These are phyloP conservation scores for Drosophila melanosoma DNA, from an alignment of 2,888 invertebrate genomes.

Conservation along the genomic window DNA sequence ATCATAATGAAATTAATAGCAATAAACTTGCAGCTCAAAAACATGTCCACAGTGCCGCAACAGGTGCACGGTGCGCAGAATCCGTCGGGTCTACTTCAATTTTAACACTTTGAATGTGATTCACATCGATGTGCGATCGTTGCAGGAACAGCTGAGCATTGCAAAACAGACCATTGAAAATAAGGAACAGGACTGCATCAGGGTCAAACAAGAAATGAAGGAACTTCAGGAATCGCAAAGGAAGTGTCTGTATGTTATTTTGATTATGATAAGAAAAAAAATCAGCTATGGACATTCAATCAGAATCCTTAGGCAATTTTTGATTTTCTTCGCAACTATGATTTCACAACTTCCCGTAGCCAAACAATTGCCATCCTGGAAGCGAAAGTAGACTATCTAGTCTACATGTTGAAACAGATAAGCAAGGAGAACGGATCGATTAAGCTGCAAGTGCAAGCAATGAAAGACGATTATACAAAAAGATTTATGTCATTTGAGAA, in stretches of 20 bases:
- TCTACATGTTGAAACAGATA: constrained; percentile 83
- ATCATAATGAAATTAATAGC: constrained; percentile 7
- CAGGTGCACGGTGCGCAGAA: constrained; percentile 87
- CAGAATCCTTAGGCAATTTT: not conserved
- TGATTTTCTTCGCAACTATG: not conserved
- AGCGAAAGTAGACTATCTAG: constrained; percentile 73
- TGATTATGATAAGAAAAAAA: not conserved
- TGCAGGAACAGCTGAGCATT: constrained; percentile 89
- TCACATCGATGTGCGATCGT: constrained; percentile 87
- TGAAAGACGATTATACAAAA: constrained; percentile 87
- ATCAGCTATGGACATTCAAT: not conserved
- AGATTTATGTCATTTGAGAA: constrained; percentile 88
- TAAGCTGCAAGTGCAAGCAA: constrained; percentile 86
- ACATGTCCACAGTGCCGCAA: constrained; percentile 92
- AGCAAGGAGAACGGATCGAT: constrained; percentile 86
- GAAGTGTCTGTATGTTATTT: constrained; percentile 79
- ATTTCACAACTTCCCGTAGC: constrained; percentile 44
- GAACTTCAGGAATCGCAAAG: constrained; percentile 72
- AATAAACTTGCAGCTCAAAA: constrained; percentile 86
- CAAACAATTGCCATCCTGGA: constrained; percentile 81
- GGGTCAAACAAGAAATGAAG: constrained; percentile 72
- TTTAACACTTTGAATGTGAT: constrained; percentile 87
- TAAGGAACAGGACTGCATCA: constrained; percentile 82
- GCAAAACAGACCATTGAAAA: constrained; percentile 87
- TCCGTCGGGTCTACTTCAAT: constrained; percentile 89